phyloP scores from a whole-genome alignment of 2,888 invertebrate genomes.

The Tromatobia lineatoria region DNA sequence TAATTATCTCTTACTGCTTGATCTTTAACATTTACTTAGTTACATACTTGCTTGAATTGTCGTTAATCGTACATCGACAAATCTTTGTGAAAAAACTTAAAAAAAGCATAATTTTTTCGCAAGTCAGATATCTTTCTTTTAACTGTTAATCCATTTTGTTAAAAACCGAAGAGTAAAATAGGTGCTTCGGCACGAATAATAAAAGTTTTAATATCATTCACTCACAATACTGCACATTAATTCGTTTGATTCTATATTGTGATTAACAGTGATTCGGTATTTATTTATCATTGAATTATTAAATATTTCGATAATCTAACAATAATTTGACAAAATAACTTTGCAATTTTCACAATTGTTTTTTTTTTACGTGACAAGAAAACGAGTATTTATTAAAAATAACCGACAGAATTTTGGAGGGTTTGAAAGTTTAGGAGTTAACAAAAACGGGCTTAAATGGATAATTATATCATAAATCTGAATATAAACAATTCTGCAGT shows the following conservation, averaged over 20 bases:
- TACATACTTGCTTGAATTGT: conserved; percentile 10
- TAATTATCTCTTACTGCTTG: conserved; percentile 36
- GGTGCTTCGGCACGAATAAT: conserved; percentile 5
- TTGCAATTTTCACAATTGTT: too few species aligned
- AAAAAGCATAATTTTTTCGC: background rate
- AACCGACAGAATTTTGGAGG: too few species aligned
- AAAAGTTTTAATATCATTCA: background rate
- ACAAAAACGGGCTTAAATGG: too few species aligned
- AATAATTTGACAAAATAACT: background rate
- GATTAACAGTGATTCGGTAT: background rate
- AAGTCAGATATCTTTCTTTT: background rate
- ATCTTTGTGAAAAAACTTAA: conserved; percentile 73
- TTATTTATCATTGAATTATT: background rate
- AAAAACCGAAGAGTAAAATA: background rate
- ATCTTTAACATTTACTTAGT: conserved; percentile 17
- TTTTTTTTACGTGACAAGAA: too few species aligned
- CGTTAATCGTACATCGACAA: background rate
- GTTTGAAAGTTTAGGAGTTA: too few species aligned
- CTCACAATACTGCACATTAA: background rate
- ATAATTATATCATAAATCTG: too few species aligned
- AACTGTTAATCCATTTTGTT: background rate
- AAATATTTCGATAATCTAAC: conserved; percentile 8
- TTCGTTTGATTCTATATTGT: conserved; percentile 8
- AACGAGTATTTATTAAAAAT: too few species aligned
- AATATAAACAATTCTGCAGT: too few species aligned